Conservation (phyloP, 2,888 invertebrate species). For the Sympetrum striolatum region DNA sequence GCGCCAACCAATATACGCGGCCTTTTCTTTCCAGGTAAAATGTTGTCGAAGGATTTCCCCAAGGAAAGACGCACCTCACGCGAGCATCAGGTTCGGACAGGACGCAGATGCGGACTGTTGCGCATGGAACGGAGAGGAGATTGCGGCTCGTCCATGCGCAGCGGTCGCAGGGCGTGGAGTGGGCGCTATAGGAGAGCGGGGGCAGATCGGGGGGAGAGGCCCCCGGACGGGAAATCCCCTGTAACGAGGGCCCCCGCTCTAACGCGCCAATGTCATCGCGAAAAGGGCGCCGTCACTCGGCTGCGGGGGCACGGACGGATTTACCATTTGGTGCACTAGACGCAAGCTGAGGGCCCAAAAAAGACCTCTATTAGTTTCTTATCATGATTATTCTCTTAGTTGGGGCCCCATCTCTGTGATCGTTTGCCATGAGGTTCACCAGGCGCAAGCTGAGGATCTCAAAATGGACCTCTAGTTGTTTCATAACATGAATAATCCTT, state of each 20-base stretch:
- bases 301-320: neutral
- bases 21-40: neutral
- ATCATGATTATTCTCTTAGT: too few species aligned
- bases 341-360: too few species aligned
- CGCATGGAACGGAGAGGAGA: neutral
- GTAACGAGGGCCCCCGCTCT: neutral
- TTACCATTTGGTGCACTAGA: too few species aligned
- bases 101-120: conserved; percentile 14
- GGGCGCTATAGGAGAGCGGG: neutral
- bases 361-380: too few species aligned
- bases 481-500: too few species aligned
- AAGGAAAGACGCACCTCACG: neutral
- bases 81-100: neutral
- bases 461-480: too few species aligned
- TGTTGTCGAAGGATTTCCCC: neutral
- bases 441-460: too few species aligned
- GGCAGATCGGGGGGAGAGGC: neutral
- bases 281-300: neutral
- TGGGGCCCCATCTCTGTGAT: too few species aligned
- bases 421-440: too few species aligned
- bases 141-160: neutral
- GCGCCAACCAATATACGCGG: too few species aligned
- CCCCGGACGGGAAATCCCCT: neutral
- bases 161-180: neutral
- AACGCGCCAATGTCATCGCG: neutral